A percentile compares a stretch with the other conserved stretches of the same genome.
These are phyloP conservation scores for Pipistrellus pygmaeus DNA, from an alignment of 2,797 vertebrate species.

Conservation along the genomic window DNA sequence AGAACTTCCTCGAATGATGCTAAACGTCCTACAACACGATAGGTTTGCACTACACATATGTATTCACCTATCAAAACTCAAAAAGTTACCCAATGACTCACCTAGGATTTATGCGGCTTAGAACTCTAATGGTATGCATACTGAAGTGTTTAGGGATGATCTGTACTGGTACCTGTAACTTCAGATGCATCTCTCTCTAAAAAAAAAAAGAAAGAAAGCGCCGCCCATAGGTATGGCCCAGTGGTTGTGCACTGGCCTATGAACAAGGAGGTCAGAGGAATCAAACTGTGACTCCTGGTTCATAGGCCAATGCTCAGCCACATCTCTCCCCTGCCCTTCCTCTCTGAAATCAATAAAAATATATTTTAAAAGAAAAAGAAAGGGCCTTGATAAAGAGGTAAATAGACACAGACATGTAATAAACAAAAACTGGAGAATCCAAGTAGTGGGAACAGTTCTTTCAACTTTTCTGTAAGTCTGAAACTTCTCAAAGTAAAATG, in stretches of 20 bases:
- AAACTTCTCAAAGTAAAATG: conserved; percentile 48
- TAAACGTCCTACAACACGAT: not conserved
- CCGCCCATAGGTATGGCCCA: no score
- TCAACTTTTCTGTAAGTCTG: not conserved
- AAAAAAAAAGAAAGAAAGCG: no score
- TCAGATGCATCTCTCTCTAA: not conserved
- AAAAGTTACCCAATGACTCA: not conserved
- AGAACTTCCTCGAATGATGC: not conserved
- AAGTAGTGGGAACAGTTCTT: not conserved
- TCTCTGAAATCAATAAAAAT: no score
- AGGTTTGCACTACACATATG: not conserved
- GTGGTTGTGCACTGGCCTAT: no score
- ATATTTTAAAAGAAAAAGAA: not conserved
- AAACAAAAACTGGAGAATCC: not conserved
- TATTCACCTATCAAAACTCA: not conserved
- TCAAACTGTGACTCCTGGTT: no score
- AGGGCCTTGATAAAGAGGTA: not conserved
- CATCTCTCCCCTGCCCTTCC: no score
- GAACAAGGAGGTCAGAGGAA: no score
- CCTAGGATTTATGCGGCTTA: not conserved
- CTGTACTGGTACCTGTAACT: not conserved
- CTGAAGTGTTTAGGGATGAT: not conserved
- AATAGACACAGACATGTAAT: not conserved
- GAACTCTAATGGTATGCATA: not conserved
- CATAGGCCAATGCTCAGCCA: no score